phyloP scores from a whole-genome alignment of 2,888 invertebrate genomes.

The Amorpha juglandis region DNA sequence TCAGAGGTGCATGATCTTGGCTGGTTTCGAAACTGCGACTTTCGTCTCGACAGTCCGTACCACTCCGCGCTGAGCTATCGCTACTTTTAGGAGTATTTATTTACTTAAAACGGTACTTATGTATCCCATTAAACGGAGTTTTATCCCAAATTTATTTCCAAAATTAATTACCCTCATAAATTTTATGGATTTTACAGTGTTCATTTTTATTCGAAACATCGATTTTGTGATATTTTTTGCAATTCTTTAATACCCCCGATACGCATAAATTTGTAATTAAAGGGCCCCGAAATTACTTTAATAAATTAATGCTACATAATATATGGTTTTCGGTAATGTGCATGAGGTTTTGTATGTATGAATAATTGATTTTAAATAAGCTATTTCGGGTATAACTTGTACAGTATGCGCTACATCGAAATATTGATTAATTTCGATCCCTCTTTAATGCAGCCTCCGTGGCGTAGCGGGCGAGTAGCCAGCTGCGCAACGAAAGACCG shows the following conservation, averaged over 20 bases:
- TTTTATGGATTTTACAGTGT: neutral
- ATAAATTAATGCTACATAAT: conserved; percentile 1
- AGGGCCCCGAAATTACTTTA: conserved; percentile 3
- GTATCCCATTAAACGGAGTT: too few species aligned
- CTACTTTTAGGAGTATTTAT: too few species aligned
- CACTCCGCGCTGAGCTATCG: too few species aligned
- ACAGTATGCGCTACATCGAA: too few species aligned
- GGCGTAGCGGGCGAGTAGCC: too few species aligned
- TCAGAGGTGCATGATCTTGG: too few species aligned
- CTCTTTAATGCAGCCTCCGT: too few species aligned
- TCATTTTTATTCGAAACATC: neutral
- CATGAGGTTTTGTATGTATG: neutral
- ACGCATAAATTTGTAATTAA: conserved; percentile 19
- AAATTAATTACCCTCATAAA: conserved; percentile 2
- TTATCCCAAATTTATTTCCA: neutral
- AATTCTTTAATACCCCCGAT: neutral
- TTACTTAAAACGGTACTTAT: too few species aligned
- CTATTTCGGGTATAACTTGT: neutral
- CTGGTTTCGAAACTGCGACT: too few species aligned
- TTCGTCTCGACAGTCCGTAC: too few species aligned
- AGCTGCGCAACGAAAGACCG: too few species aligned
- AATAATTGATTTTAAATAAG: neutral
- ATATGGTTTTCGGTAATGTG: neutral
- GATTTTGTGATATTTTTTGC: neutral
- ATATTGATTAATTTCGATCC: too few species aligned